Conservation (phyloP, 2,113 vertebrate genomes). For the Rhea pennata region DNA sequence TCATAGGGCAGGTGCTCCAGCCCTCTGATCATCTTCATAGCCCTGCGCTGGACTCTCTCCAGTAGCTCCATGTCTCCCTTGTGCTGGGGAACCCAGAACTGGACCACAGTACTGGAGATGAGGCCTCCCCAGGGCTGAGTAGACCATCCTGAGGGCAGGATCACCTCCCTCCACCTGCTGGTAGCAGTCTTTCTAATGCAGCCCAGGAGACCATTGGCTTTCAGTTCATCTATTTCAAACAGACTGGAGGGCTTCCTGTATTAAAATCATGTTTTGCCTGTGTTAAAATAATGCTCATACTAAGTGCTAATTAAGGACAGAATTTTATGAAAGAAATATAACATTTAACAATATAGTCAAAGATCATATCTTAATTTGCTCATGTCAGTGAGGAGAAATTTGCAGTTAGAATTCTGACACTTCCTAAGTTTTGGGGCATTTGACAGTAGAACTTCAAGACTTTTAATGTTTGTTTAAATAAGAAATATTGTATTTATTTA, state of each 20-base stretch:
- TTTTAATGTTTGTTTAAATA: neutral
- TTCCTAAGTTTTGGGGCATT: neutral
- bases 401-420: neutral
- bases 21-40: no score
- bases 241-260: neutral
- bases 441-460: neutral
- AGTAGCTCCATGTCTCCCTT: no score
- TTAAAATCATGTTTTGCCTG: neutral
- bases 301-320: neutral
- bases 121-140: no score
- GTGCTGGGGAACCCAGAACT: no score
- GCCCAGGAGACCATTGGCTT: no score
- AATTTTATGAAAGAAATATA: neutral
- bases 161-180: no score
- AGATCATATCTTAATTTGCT: neutral
- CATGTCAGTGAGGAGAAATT: neutral
- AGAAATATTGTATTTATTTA: neutral
- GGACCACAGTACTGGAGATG: no score
- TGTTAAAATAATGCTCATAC: neutral
- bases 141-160: no score
- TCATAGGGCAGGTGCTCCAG: no score
- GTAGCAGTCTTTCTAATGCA: no score
- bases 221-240: neutral
- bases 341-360: neutral
- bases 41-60: no score